Base-by-base conservation (phyloP, 2,797 vertebrate species). In the Carapus acus region DNA sequence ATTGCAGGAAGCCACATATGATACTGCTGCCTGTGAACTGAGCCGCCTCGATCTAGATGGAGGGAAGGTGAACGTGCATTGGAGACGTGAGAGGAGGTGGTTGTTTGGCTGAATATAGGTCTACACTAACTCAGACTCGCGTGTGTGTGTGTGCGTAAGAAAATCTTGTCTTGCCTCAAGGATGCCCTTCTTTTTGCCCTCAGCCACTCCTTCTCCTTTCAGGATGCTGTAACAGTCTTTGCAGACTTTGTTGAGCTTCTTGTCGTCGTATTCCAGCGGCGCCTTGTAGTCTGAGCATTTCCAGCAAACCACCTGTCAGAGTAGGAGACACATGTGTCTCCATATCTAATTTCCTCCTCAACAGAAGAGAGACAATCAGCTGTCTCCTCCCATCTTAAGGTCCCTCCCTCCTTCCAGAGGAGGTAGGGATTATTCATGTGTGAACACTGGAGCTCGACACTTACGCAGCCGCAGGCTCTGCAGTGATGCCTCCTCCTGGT, bases 241-340 rank as follows among this genome's bases (percentile, higher is more conserved):
- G 70, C 96, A 99, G n/a, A 99, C 96, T 80, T 98, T 98, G 80
- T 90, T 97, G 62, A 87, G 47, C 67, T 93, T 98, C 67, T 91
- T 88, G 19, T 83, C 60, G 8, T 99, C 96, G 1, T 99, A 99
- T 51, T 92, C 90, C 0, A 99, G 90, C 3, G 83, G 62, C 27
- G 85, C 92, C 77, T 97, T 98, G 55, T 96, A 91, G 78, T 99
- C 96, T 1, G 96, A 99, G 77, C 96, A 99, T 74, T 97, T 99
- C 90, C 90, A 95, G 77, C 96, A 99, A 49, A 99, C 96, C 77
- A 99, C 96, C 96, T 99, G 68, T 2, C 23, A 37, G 27, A 61
- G 17, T 27, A 4, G 5, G 9, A 27, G 4, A n/a, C n/a, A n/a
- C n/a, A n/a, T n/a, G n/a, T n/a, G n/a, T n/a, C n/a, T n/a, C n/a